Evolutionary conservation across 1,140 invertebrate genomes (phyloP), one percentile per base, ranked within the genome.

Genomic region (Aleiodes sp.): DNA sequence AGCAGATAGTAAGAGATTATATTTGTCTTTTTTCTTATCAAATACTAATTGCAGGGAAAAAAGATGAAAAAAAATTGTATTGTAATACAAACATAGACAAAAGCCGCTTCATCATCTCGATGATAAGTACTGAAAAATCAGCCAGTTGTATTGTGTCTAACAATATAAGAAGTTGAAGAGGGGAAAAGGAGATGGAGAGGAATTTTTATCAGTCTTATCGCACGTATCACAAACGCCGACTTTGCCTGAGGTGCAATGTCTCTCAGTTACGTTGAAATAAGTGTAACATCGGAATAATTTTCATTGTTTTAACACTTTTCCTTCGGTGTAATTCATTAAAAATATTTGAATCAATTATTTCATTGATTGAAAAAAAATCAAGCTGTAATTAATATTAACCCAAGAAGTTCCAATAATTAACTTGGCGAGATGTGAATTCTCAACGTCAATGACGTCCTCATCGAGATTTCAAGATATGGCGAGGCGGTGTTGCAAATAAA

Each of bases 201-300:
- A 31, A 28, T 26, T n/a, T 31, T 59, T 33, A 59, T 59, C 56
- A 33, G 24, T 59, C 24, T 59, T 59, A 59, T 59, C 56, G 56
- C 26, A 14, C 26, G 24, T 59, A 28, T n/a, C 26, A 31, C 28
- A 10, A 59, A 9, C 26, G n/a, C n/a, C n/a, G n/a, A n/a, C n/a
- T n/a, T n/a, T n/a, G n/a, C 12, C 21, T 29, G n/a, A 31, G 28
- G 56, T 59, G 56, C 12, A 29, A 59, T 31, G 56, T 31, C 28
- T 59, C 29, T 28, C 28, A 59, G 56, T 59, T n/a, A 31, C 1
- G 1, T 14, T 28, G 4, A 29, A 59, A 59, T 28, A 26, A 29
- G 8, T 14, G 26, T 1, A 7, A 8, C 31, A 33, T 33, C 31
- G 2, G 12, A n/a, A n/a, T n/a, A n/a, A n/a, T n/a, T 52, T 21